Base-by-base conservation (phyloP, 2,797 vertebrate genomes). In the Bufotes viridis region DNA sequence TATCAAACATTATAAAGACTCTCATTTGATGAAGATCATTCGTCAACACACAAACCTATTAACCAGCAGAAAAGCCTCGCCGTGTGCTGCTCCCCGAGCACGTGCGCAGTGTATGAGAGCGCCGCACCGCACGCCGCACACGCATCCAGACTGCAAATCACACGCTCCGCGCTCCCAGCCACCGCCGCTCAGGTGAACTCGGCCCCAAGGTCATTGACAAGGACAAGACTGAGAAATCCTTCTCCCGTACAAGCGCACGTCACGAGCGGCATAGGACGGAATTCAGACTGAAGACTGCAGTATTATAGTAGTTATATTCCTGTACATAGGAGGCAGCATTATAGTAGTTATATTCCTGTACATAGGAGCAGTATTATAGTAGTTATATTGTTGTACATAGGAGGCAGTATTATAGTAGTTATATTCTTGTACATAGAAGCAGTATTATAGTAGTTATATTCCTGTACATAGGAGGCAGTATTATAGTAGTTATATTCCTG, bases 1-100 rank as follows among this genome's bases (percentile, higher is more conserved):
- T 95, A 97, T 98, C 97, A 97, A 98, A 98, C 96, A 97, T 96
- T 97, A 97, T 98, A 96, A 97, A 96, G 96, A 96, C 96, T 96
- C 96, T 96, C 94, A 93, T 96, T 95, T 97, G 96, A 96, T 96
- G 96, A 96, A 97, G 96, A 97, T 97, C 97, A 96, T 97, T 97
- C 96, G 96, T 93, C 94, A 96, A 94, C 94, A 95, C 94, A 95
- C 95, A 95, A 96, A 94, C 94, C 94, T 94, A 95, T 95, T 96
- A 96, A 95, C 95, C 93, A 85, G 90, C 93, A 93, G 92, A 88
- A 93, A 93, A 76, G 93, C 92, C 94, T 93, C 94, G 95, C 93
- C 93, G 94, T 93, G 58, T 53, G 51, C 55, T 65, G 1, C 65
- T 81, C 61, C 49, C 29, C 24, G 7, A 42, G 94, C 93, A 92